Evolutionary conservation across 2,888 invertebrate genomes (phyloP).

Genomic region (Trachelus iudaicus): DNA sequence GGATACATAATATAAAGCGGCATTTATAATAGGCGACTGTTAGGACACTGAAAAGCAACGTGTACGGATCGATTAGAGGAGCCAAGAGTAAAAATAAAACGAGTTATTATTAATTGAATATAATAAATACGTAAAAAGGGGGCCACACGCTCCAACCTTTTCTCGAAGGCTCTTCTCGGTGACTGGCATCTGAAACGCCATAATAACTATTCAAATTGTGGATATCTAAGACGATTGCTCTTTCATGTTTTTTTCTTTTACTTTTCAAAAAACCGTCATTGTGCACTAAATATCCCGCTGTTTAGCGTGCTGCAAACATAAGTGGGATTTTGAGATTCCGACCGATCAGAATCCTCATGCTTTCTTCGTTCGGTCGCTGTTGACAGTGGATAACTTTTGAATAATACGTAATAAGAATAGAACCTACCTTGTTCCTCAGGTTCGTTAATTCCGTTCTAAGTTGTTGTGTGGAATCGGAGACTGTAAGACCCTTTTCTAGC

Average conservation of each 20-base stretch:
- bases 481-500: constrained; percentile 74
- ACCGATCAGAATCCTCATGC: neutral
- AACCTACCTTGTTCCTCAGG: constrained; percentile 76
- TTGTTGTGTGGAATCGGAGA: constrained; percentile 77
- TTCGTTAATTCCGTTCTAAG: constrained; percentile 79
- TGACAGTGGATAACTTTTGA: neutral
- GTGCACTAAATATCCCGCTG: neutral
- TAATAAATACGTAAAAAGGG: constrained; percentile 60
- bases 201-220: constrained; percentile 57
- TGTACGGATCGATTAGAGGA: constrained; percentile 58
- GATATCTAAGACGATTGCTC: constrained; percentile 21
- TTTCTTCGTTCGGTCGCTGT: neutral
- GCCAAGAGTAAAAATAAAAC: constrained; percentile 45
- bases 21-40: constrained; percentile 48
- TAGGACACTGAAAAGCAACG: constrained; percentile 58
- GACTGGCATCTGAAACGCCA: constrained; percentile 65
- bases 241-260: neutral
- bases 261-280: neutral
- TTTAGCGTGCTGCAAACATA: neutral
- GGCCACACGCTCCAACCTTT: constrained; percentile 64
- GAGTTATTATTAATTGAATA: constrained; percentile 51
- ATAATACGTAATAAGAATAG: neutral
- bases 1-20: constrained; percentile 45
- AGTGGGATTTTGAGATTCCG: neutral
- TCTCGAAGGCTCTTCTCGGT: constrained; percentile 63